Base-by-base conservation (phyloP, 2,113 vertebrate species). In the Propithecus coquereli region DNA sequence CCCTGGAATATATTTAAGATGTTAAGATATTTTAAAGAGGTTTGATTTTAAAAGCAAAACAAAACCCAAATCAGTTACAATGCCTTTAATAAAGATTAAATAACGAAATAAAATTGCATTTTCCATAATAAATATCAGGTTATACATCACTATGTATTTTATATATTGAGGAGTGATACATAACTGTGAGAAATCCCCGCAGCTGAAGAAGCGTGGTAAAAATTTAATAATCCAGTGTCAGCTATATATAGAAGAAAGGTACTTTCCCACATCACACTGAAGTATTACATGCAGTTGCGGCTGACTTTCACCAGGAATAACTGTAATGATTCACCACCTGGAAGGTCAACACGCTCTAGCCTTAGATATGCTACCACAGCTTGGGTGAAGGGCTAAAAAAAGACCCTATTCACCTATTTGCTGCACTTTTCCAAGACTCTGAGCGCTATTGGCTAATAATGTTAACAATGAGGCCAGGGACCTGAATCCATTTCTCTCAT, bases 91-190 rank as follows among this genome's bases (percentile, higher is more conserved):
- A 30, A 70, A 94, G 34, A 90, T 76, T 77, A 96, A 96, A 91
- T 66, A 95, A 88, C 8, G 34, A 95, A 82, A 89, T 90, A 79
- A 88, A 94, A 82, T 40, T n/a, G 1, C 20, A 91, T 40, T 77
- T 96, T 90, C 80, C 61, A 85, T 37, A 92, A 96, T 87, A 80
- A 97, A 82, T 66, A 82, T 47, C 82, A 91, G 37, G 43, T 92
- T 40, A 94, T 63, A 74, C 1, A 87, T 71, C 45, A 89, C 71
- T 89, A n/a, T 82, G 10, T 20, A 79, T 23, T 89, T 54, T 81
- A 3, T 71, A 80, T 68, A 70, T 30, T 94, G 50, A 68, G 86
- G 80, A 95, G 54, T 71, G 81, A 85, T 86, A 82, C 2, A 20
- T 54, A 94, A 74, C 32, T 65, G 63, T 88, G 61, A 91, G 91